Evolutionary conservation across 2,797 vertebrate species (phyloP), one percentile per base, ranked within the genome.

Genomic region (Acipenser oxyrinchus): DNA sequence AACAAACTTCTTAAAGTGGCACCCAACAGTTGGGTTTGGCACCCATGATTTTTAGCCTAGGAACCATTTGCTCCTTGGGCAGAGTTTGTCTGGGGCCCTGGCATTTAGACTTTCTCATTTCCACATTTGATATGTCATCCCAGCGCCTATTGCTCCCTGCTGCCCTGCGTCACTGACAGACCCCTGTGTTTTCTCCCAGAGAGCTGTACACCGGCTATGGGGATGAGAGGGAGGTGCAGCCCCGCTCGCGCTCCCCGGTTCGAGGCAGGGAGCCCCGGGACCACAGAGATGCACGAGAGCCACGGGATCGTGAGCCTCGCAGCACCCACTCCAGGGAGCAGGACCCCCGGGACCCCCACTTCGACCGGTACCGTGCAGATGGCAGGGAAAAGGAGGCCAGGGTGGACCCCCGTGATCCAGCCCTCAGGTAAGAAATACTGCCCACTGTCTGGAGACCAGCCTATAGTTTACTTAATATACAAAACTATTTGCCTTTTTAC

Each of bases 221-320:
- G 48, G 88, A 88, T 1, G 64, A 72, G 74, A 87, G 89, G 72
- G 89, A 90, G 1, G 81, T 83, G 62, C 86, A 87, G 1, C 85
- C 85, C 15, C 89, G 88, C 48, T 80, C 81, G 61, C 78, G 79
- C 53, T 92, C 90, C 6, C 90, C 90, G 0, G 48, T 70, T 49
- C 88, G 82, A 10, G 77, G 71, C 0, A 84, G 92, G n/a, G 92
- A 93, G 0, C 76, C 83, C 15, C 84, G 91, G 18, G 89, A 93
- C 12, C 74, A 86, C 70, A 85, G 94, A 71, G 95, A 95, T 1
- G 5, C 81, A 48, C 92, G 93, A 72, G 83, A 86, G 12, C 55
- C 81, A 10, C 6, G 64, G 23, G 84, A 86, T 0, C 71, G 88
- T 60, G 88, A 89, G 61, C 68, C 74, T 0, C 74, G 88, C 0